Evolutionary conservation across 2,888 invertebrate species (phyloP), one percentile per base, ranked within the genome.

Genomic region (Terebella lapidaria): DNA sequence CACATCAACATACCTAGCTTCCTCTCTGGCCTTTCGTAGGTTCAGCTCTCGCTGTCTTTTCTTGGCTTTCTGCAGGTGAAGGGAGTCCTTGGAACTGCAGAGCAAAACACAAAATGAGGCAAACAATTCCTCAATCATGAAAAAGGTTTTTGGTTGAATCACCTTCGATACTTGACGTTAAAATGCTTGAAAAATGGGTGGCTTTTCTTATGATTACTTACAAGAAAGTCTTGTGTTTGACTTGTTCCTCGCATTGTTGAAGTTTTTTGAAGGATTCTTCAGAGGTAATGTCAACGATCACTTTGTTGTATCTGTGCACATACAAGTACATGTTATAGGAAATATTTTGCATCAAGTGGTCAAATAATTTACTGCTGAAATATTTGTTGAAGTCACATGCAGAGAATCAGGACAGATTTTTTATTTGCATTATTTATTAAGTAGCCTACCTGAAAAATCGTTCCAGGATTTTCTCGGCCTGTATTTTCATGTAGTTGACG

Each of bases 151-250:
- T n/a, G n/a, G n/a, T n/a, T n/a, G n/a, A n/a, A n/a, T n/a, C n/a
- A n/a, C n/a, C n/a, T n/a, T n/a, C n/a, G n/a, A n/a, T n/a, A n/a
- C n/a, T n/a, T n/a, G n/a, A n/a, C n/a, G n/a, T n/a, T n/a, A n/a
- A n/a, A n/a, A n/a, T n/a, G n/a, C n/a, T n/a, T n/a, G n/a, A n/a
- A n/a, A n/a, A n/a, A n/a, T n/a, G n/a, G n/a, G n/a, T n/a, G n/a
- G n/a, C n/a, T n/a, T n/a, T n/a, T n/a, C n/a, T n/a, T n/a, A n/a
- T n/a, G n/a, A n/a, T n/a, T 15, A 72, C 73, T 72, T 66, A 78
- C 78, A 77, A 75, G 35, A 74, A 68, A n/a, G 74, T 66, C 57
- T 76, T 77, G 67, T 77, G 75, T 56, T 70, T 68, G 49, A 74
- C 72, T 60, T 78, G 78, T 58, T 77, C 74, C 63, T 78, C 74